Percentiles rank a stretch among this genome's conserved stretches.
phyloP scores from a whole-genome alignment of 2,888 invertebrate genomes.

The Acrocyrtus sp. region DNA sequence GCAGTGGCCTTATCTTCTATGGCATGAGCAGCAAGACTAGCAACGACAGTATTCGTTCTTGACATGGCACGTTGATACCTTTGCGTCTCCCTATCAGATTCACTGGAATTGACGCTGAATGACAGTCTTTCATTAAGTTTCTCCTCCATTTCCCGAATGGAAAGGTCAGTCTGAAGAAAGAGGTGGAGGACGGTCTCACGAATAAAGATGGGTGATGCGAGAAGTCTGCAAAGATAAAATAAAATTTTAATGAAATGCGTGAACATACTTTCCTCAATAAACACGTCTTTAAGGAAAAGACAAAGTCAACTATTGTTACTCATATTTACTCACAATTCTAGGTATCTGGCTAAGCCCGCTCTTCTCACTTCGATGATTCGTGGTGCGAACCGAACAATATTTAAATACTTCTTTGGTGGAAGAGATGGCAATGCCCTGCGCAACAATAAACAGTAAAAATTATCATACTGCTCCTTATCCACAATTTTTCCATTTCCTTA shows the following conservation, averaged over 20 bases:
- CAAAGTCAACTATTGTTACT: background rate
- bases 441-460: slow-evolving; percentile 6
- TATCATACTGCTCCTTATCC: slow-evolving; percentile 1
- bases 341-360: slow-evolving; percentile 54
- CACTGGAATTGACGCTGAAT: slow-evolving; percentile 36
- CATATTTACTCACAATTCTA: slow-evolving; percentile 53
- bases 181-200: slow-evolving; percentile 58
- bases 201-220: slow-evolving; percentile 54
- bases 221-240: slow-evolving; percentile 40
- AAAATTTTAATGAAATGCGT: background rate
- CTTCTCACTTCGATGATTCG: slow-evolving; percentile 55
- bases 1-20: background rate
- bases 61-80: slow-evolving; percentile 19
- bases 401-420: slow-evolving; percentile 58
- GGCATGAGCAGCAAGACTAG: slow-evolving; percentile 14
- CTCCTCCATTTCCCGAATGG: slow-evolving; percentile 55
- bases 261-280: background rate
- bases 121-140: slow-evolving; percentile 45
- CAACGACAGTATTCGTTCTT: slow-evolving; percentile 11
- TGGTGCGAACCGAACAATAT: slow-evolving; percentile 55
- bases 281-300: background rate
- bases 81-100: slow-evolving; percentile 18
- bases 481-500: background rate
- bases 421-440: slow-evolving; percentile 55
- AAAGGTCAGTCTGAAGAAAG: slow-evolving; percentile 58